These are phyloP conservation scores for Eulemur coronatus DNA, from an alignment of 2,797 vertebrate genomes.

Conservation along the genomic window DNA sequence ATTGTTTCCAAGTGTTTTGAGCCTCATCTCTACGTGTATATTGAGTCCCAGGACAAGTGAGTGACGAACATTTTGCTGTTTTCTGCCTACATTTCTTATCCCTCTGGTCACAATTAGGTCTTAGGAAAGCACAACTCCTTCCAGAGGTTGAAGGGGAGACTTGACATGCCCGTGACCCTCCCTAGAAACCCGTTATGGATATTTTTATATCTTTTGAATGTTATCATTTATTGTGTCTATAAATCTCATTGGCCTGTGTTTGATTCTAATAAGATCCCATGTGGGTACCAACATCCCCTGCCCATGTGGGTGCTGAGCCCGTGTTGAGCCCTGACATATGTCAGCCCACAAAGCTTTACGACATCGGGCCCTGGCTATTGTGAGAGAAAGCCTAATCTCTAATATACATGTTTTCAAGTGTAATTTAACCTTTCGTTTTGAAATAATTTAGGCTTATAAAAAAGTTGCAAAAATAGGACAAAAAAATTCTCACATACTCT, in stretches of 20 bases:
- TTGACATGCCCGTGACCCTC: background rate
- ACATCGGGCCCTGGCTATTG: background rate
- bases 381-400: conserved; percentile 9
- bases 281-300: background rate
- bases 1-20: conserved; percentile 99
- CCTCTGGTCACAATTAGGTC: background rate
- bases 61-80: conserved; percentile 75
- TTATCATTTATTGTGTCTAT: conserved; percentile 24
- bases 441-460: conserved; percentile 34
- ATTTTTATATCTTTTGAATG: conserved; percentile 32
- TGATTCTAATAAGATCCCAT: background rate
- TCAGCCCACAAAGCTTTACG: background rate
- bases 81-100: background rate
- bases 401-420: background rate
- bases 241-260: conserved; percentile 22
- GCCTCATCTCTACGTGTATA: conserved; percentile 98
- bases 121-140: background rate
- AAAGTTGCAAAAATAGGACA: background rate
- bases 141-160: background rate
- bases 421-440: conserved; percentile 53
- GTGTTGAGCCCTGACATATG: background rate
- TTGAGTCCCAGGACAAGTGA: conserved; percentile 99
- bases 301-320: background rate
- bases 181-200: background rate
- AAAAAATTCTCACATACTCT: background rate